Percentiles rank a stretch among this genome's conserved stretches.
Evolutionary conservation across 1,140 invertebrate genomes (phyloP).

Genomic region (Trigoniulus corallinus): DNA sequence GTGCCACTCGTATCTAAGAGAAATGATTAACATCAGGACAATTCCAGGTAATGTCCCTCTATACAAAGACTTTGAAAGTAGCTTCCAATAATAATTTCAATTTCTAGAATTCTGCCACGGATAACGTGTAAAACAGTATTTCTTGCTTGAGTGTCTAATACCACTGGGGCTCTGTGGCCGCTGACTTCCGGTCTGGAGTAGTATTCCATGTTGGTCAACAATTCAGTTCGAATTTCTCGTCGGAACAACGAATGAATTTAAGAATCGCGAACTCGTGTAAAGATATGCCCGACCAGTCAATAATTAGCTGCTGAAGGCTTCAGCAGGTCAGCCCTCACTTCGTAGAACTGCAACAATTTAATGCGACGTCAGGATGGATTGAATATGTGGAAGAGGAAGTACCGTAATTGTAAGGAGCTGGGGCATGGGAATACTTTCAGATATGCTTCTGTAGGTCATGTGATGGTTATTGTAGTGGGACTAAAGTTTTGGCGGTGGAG

Average conservation of each 20-base stretch:
- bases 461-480: neutral
- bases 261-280: neutral
- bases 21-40: too few species aligned
- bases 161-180: too few species aligned
- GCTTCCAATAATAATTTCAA: too few species aligned
- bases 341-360: constrained; percentile 83
- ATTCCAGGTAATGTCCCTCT: too few species aligned
- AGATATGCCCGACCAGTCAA: neutral
- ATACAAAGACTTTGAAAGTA: too few species aligned
- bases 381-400: constrained; percentile 28
- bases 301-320: constrained; percentile 46
- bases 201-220: too few species aligned
- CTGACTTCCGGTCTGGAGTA: too few species aligned
- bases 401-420: constrained; percentile 4
- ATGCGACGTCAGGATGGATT: constrained; percentile 74
- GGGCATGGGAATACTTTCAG: constrained; percentile 13
- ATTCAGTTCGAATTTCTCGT: constrained; percentile 46
- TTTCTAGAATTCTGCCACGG: too few species aligned
- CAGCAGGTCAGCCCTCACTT: constrained; percentile 65
- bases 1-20: too few species aligned
- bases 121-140: too few species aligned
- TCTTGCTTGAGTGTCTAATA: too few species aligned
- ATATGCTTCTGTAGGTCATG: neutral
- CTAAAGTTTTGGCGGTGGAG: neutral
- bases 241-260: constrained; percentile 25